Evolutionary conservation across 2,888 invertebrate species (phyloP).

Genomic region (Schizaphis graminum): DNA sequence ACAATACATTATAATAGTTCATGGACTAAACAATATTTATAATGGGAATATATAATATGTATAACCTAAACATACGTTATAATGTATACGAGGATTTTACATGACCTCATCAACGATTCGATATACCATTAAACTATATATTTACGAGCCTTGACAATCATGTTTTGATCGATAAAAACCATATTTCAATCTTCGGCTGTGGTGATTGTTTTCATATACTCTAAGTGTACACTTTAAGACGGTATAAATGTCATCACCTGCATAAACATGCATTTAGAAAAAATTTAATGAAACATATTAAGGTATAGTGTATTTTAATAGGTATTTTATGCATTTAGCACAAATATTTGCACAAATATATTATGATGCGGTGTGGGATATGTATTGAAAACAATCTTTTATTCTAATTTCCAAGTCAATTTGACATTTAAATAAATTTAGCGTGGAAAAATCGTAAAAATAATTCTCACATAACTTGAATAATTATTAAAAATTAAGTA

Average conservation of each 20-base stretch:
- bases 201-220: not conserved
- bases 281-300: not conserved
- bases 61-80: not conserved
- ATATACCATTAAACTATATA: not conserved
- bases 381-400: not conserved
- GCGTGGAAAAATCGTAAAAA: not conserved
- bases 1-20: not conserved
- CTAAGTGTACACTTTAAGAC: not conserved
- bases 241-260: not conserved
- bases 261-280: not conserved
- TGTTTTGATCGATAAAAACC: conserved; percentile 1
- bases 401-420: not conserved
- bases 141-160: not conserved
- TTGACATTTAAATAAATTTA: not conserved
- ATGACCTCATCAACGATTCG: conserved; percentile 28
- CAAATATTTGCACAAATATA: too few species aligned
- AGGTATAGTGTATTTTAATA: not conserved
- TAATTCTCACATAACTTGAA: not conserved
- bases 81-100: not conserved
- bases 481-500: not conserved
- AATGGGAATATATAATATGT: not conserved
- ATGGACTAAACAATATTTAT: not conserved
- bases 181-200: not conserved
- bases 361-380: not conserved
- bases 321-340: not conserved